These are phyloP conservation scores for Clavelina lepadiformis DNA, from an alignment of 23 tunicate genomes.

Conservation along the genomic window DNA sequence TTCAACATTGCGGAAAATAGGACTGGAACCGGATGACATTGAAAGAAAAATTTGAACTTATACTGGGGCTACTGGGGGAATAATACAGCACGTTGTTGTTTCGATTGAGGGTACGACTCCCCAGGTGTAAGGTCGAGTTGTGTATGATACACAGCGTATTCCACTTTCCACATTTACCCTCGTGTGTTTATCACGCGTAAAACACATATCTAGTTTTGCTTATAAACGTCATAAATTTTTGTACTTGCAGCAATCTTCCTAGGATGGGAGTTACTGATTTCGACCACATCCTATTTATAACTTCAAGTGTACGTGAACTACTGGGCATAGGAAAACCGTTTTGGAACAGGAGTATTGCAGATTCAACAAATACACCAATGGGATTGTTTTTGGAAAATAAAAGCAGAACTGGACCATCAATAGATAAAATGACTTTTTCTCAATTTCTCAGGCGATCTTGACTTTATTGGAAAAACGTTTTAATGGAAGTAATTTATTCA, in stretches of 20 bases:
- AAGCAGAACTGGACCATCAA: slow-evolving; percentile 74
- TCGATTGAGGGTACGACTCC: too few relatives aligned
- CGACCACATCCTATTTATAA: slow-evolving; percentile 72
- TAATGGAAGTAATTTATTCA: too few relatives aligned
- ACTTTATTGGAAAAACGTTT: too few relatives aligned
- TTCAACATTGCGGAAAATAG: too few relatives aligned
- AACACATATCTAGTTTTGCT: background rate
- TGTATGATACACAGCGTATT: background rate
- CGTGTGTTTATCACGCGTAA: background rate
- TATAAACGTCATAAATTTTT: too few relatives aligned
- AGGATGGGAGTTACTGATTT: slow-evolving; percentile 70
- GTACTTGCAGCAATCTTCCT: slow-evolving; percentile 78
- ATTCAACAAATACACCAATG: slow-evolving; percentile 52
- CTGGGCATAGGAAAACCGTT: slow-evolving; percentile 50
- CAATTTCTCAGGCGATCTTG: slow-evolving; percentile 67
- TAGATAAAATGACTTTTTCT: slow-evolving; percentile 69
- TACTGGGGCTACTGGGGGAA: too few relatives aligned
- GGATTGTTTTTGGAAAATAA: slow-evolving; percentile 51
- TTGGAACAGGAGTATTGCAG: slow-evolving; percentile 79
- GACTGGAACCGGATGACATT: too few relatives aligned
- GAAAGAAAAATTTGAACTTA: too few relatives aligned
- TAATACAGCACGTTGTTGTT: too few relatives aligned
- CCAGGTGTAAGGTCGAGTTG: background rate
- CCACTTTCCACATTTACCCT: background rate
- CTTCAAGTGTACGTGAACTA: slow-evolving; percentile 57